Base-by-base conservation (phyloP, 2,113 vertebrate genomes). In the Puffinus mauretanicus region DNA sequence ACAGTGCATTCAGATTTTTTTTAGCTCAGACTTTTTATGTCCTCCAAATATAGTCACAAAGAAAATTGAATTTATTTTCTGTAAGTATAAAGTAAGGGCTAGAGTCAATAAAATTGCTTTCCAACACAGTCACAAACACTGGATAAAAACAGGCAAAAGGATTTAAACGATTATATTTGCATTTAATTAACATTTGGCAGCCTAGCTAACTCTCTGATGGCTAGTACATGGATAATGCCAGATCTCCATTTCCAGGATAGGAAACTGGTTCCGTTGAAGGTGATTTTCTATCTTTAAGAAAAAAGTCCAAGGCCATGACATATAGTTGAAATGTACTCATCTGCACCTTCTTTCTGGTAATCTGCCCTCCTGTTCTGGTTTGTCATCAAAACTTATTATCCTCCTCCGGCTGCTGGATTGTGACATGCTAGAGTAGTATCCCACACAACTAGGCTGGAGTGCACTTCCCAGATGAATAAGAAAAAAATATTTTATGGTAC, bases 51-150 rank as follows among this genome's bases (percentile, higher is more conserved):
- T 5, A 79, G 70, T 19, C 55, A 88, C 32, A 83, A 94, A 91
- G 38, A 94, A 42, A 93, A 96, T 42, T 22, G 69, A 60, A 77
- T 89, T 91, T 96, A 85, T 94, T 96, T 89, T 88, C 76, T 78
- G 5, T 60, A 66, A 73, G 71, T 64, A 47, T 55, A 76, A 90
- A 69, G 26, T 72, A 90, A 84, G 57, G 49, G 13, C 30, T 19
- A 60, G 11, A 32, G 40, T 94, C 66, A 88, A 78, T 77, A 85
- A 94, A 93, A 91, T 75, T 91, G 25, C 44, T 57, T 72, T 82
- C 36, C 38, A 85, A 9, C 47, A 61, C 36, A 85, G 34, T 69
- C 76, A 82, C 34, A 88, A 70, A 52, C 15, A 80, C 27, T 65
- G 42, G n/a, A 75, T 82, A 90, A 91, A 84, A 96, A 21, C 65